Percentiles rank a stretch among this genome's conserved stretches.
These are phyloP conservation scores for Dicyrtoma fusca DNA, from an alignment of 2,888 invertebrate species.

Conservation along the genomic window DNA sequence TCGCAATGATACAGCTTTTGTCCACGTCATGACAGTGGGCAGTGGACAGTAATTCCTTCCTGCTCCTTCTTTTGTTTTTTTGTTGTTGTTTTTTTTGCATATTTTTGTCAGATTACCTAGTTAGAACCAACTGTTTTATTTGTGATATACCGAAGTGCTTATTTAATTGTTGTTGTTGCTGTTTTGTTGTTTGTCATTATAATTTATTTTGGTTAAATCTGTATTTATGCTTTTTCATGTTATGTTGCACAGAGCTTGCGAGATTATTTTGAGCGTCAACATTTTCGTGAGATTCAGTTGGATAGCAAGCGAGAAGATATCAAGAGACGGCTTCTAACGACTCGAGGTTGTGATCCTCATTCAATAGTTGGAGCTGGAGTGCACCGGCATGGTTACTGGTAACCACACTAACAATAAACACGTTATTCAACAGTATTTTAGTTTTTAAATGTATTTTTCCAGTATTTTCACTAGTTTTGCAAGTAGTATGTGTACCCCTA, in stretches of 20 bases:
- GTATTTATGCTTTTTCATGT: not conserved
- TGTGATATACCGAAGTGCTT: not conserved
- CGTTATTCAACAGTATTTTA: too few relatives aligned
- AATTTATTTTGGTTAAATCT: not conserved
- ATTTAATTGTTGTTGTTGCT: not conserved
- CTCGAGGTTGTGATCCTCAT: constrained; percentile 24
- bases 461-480: too few relatives aligned
- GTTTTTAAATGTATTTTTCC: too few relatives aligned
- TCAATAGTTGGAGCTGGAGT: constrained; percentile 25
- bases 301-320: constrained; percentile 48
- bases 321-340: constrained; percentile 30
- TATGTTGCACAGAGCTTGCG: constrained; percentile 37
- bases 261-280: constrained; percentile 34
- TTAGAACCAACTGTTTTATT: too few relatives aligned
- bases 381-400: constrained; percentile 37
- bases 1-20: too few relatives aligned
- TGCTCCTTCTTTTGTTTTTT: too few relatives aligned
- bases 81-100: too few relatives aligned
- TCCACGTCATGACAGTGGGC: too few relatives aligned
- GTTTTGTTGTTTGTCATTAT: not conserved
- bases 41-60: too few relatives aligned
- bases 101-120: too few relatives aligned
- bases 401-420: too few relatives aligned
- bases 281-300: constrained; percentile 44
- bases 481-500: too few relatives aligned